Evolutionary conservation across 2,797 vertebrate species (phyloP).

Genomic region (Microctenopoma lineatum): DNA sequence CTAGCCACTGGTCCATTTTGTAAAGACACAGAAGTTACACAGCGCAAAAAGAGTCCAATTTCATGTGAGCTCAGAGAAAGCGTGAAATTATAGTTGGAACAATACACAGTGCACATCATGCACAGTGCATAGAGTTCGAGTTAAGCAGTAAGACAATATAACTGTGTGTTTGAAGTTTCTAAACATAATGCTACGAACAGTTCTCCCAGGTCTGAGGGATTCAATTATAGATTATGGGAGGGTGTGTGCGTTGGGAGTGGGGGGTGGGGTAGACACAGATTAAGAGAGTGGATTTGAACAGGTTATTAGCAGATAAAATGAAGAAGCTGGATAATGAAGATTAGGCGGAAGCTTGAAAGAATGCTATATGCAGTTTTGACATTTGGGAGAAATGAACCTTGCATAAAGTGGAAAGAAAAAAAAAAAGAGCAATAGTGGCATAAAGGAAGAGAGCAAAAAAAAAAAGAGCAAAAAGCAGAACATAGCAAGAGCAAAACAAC

Average conservation of each 20-base stretch:
- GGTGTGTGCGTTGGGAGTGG: too few species aligned
- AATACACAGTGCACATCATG: conserved; percentile 25
- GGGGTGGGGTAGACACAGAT: too few species aligned
- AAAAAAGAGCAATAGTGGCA: conserved; percentile 21
- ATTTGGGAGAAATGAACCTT: conserved; percentile 11
- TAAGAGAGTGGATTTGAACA: conserved; percentile 70
- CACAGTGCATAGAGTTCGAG: conserved; percentile 36
- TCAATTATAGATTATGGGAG: conserved; percentile 83
- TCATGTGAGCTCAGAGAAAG: conserved; percentile 54
- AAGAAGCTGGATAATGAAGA: conserved; percentile 74
- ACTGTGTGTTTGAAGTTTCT: conserved; percentile 29
- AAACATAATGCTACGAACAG: conserved; percentile 54
- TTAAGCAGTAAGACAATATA: conserved; percentile 10
- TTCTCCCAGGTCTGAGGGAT: conserved; percentile 74
- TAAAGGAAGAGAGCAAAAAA: conserved; percentile 8
- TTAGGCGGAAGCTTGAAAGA: conserved; percentile 55
- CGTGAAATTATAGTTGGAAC: conserved; percentile 58
- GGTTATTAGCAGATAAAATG: conserved; percentile 75
- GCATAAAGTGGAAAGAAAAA: neutral
- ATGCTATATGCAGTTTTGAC: conserved; percentile 10
- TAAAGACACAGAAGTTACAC: conserved; percentile 44
- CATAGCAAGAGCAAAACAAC: conserved; percentile 20
- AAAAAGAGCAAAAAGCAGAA: conserved; percentile 12
- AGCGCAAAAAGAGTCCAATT: conserved; percentile 55
- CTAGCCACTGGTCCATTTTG: conserved; percentile 19